Percentiles rank a stretch among this genome's conserved stretches.
Conservation (phyloP, 2,797 vertebrate species). For the Etheostoma nigrum region DNA sequence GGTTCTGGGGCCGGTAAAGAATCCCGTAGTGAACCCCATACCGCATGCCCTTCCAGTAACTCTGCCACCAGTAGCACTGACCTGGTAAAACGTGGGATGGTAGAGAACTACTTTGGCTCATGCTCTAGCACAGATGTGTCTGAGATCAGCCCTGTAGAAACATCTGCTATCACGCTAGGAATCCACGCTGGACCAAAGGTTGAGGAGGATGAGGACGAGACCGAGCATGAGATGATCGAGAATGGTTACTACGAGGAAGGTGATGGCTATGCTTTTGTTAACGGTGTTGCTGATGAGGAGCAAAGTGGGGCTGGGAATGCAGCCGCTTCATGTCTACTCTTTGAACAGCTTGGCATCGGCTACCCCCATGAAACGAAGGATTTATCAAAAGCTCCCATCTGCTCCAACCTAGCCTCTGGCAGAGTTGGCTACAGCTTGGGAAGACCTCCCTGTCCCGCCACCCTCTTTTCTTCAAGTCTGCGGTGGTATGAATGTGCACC, state of each 20-base stretch:
- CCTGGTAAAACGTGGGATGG: slow-evolving; percentile 94
- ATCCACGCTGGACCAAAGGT: slow-evolving; percentile 68
- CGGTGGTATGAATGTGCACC: slow-evolving; percentile 94
- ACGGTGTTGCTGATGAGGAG: slow-evolving; percentile 83
- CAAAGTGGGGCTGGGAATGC: slow-evolving; percentile 65
- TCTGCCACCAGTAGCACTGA: slow-evolving; percentile 92
- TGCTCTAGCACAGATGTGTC: slow-evolving; percentile 90
- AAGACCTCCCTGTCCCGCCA: slow-evolving; percentile 81
- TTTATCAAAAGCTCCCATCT: slow-evolving; percentile 85
- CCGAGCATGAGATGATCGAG: slow-evolving; percentile 94
- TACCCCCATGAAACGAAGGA: slow-evolving; percentile 83
- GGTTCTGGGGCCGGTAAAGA: slow-evolving; percentile 64
- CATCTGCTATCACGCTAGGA: slow-evolving; percentile 83
- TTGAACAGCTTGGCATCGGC: slow-evolving; percentile 82
- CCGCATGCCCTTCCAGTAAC: slow-evolving; percentile 82
- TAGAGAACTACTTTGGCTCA: slow-evolving; percentile 97
- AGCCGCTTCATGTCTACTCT: slow-evolving; percentile 74
- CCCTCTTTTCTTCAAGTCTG: slow-evolving; percentile 75
- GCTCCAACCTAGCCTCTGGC: slow-evolving; percentile 85
- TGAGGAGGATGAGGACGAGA: slow-evolving; percentile 80
- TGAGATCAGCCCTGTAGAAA: slow-evolving; percentile 88
- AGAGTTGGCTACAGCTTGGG: slow-evolving; percentile 78
- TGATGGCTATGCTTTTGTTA: slow-evolving; percentile 85
- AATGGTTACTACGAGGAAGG: slow-evolving; percentile 97
- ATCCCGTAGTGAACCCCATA: slow-evolving; percentile 79